These are phyloP conservation scores for Protobothrops flavoviridis DNA, from an alignment of 2,113 vertebrate genomes.

Conservation along the genomic window DNA sequence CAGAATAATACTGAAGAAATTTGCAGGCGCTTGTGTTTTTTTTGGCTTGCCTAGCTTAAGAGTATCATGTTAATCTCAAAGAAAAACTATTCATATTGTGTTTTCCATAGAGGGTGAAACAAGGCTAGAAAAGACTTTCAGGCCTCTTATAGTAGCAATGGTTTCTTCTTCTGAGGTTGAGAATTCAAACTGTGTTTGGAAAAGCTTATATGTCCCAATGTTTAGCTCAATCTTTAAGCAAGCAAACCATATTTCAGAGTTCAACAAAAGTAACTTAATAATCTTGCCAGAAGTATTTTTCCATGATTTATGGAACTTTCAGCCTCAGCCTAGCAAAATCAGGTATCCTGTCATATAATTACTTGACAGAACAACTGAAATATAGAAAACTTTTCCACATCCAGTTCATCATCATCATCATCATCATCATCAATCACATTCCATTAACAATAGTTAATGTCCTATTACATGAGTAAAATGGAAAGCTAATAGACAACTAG, in stretches of 20 bases:
- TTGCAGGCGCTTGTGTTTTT: constrained; percentile 37
- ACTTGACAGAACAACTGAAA: neutral
- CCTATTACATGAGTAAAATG: neutral
- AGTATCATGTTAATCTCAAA: constrained; percentile 47
- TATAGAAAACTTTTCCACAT: neutral
- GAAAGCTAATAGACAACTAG: neutral
- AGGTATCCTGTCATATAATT: neutral
- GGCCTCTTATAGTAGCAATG: neutral
- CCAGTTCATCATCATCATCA: neutral
- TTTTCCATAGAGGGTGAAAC: constrained; percentile 14
- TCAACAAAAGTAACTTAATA: constrained; percentile 9
- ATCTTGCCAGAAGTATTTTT: constrained; percentile 18
- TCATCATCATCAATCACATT: neutral
- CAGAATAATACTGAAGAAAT: constrained; percentile 31
- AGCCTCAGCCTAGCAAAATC: neutral
- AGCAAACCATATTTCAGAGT: neutral
- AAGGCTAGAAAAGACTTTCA: constrained; percentile 1
- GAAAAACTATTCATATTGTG: constrained; percentile 18
- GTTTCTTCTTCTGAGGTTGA: neutral
- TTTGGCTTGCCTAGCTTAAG: constrained; percentile 48
- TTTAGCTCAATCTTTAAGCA: neutral
- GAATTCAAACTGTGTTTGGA: neutral
- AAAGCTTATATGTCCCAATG: neutral
- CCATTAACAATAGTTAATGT: neutral
- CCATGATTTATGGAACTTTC: constrained; percentile 11